Evolutionary conservation across 1,140 invertebrate species (phyloP).

Genomic region (Pogonomyrmex californicus): DNA sequence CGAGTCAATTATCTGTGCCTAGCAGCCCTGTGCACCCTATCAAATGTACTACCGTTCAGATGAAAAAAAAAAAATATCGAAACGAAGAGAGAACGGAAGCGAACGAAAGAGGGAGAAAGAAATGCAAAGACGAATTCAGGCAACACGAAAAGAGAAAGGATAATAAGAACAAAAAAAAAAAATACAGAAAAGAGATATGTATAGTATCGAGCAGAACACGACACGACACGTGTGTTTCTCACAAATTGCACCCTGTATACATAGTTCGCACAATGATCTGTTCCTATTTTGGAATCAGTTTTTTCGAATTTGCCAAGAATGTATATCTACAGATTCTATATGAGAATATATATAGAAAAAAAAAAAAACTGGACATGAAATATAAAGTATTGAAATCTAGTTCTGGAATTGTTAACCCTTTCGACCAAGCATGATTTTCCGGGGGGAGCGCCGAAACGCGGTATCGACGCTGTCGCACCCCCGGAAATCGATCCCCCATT

Average conservation of each 20-base stretch:
- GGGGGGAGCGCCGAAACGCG: not conserved
- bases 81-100: slow-evolving; percentile 77
- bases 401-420: slow-evolving; percentile 80
- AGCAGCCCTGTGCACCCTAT: slow-evolving; percentile 87
- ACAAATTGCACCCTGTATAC: slow-evolving; percentile 84
- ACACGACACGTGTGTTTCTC: slow-evolving; percentile 79
- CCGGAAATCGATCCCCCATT: not conserved
- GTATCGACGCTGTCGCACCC: not conserved
- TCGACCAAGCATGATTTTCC: slow-evolving; percentile 63
- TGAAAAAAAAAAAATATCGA: slow-evolving; percentile 78
- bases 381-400: slow-evolving; percentile 82
- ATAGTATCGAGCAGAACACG: slow-evolving; percentile 64
- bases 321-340: slow-evolving; percentile 82
- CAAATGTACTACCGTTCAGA: slow-evolving; percentile 87
- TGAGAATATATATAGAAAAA: slow-evolving; percentile 69
- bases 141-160: slow-evolving; percentile 41
- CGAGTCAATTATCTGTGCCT: slow-evolving; percentile 88
- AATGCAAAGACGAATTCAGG: slow-evolving; percentile 45
- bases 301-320: slow-evolving; percentile 84
- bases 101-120: slow-evolving; percentile 77
- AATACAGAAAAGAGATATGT: slow-evolving; percentile 49
- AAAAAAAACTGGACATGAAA: slow-evolving; percentile 80
- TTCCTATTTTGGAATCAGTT: slow-evolving; percentile 84
- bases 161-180: slow-evolving; percentile 57
- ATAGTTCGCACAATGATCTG: slow-evolving; percentile 85